Conservation (phyloP, 2,113 vertebrate genomes). For the Aegypius monachus region DNA sequence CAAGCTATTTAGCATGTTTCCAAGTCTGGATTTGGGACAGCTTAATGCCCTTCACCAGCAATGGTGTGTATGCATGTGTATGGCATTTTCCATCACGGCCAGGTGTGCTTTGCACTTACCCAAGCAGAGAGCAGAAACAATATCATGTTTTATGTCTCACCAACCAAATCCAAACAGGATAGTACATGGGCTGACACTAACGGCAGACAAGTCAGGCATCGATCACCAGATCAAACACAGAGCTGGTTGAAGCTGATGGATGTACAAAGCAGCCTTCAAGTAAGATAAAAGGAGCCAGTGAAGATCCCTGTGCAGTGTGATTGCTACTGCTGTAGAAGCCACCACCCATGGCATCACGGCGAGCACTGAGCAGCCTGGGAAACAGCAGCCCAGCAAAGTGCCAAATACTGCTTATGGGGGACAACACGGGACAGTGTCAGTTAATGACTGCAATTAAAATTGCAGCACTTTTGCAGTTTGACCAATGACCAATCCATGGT, state of each 20-base stretch:
- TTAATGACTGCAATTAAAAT: not conserved
- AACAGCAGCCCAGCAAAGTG: not conserved
- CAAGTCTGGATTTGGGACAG: not conserved
- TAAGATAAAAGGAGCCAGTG: not conserved
- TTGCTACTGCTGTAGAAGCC: not conserved
- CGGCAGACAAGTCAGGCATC: rapidly evolving
- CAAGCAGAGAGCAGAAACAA: not conserved
- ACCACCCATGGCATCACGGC: rapidly evolving
- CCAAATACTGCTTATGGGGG: not conserved
- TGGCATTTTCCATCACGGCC: not conserved
- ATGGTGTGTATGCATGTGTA: not conserved
- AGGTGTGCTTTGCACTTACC: not conserved
- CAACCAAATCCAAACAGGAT: not conserved
- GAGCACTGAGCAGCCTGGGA: not conserved
- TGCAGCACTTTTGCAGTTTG: not conserved
- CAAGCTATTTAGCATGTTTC: not conserved
- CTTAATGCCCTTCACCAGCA: not conserved
- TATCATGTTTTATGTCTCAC: not conserved
- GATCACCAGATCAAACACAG: not conserved
- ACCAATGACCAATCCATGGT: not conserved
- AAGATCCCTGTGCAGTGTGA: not conserved
- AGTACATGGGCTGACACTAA: not conserved
- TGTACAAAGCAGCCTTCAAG: not conserved
- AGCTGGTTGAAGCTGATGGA: not conserved
- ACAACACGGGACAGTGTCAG: not conserved